Base-by-base conservation (phyloP, 2,888 invertebrate genomes). In the Gnatocerus cornutus region DNA sequence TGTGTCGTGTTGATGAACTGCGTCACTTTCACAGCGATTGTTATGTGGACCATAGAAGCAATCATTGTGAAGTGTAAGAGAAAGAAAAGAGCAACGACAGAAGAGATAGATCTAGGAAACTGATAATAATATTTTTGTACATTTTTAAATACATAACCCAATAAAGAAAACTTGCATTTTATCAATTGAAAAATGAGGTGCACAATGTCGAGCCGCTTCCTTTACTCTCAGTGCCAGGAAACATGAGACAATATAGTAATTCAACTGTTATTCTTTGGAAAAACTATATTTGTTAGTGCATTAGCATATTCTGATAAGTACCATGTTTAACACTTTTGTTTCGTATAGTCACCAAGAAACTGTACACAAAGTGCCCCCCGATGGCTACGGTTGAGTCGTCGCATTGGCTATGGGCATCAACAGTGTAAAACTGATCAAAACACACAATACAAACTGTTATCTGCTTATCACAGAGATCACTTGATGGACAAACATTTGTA, bases 1-100 rank as follows among this genome's bases (percentile, higher is more conserved):
- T 89, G 90, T 7, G 89, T 92, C 52, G 82, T 89, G 52, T 81
- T 90, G 10, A 86, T 92, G 62, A 92, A 92, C 78, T 75, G 84
- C 10, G 85, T 91, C 9, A 90, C 91, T 1, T 77, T 87, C 27
- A 63, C 89, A 0, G 90, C 91, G 1, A 83, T 91, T 6, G 55
- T 87, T 0, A 82, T 90, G 78, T 91, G 91, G 91, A 81, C 85
- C 9, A 79, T 84, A 0, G 90, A 91, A n/a, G 61, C 48, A 16
- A 3, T 50, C 4, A 30, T 61, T 21, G 39, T 61, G 9, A 61
- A 50, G 21, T 61, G 37, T 27, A 33, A 13, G 61, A 61, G 37
- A 37, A 50, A 37, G 39, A 53, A 33, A 10, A 6, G 1, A n/a
- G n/a, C 14, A 46, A n/a, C 10, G n/a, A n/a, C 8, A 50, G 29